Evolutionary conservation across 2,888 invertebrate genomes (phyloP).

Genomic region (Zootermopsis nevadensis): DNA sequence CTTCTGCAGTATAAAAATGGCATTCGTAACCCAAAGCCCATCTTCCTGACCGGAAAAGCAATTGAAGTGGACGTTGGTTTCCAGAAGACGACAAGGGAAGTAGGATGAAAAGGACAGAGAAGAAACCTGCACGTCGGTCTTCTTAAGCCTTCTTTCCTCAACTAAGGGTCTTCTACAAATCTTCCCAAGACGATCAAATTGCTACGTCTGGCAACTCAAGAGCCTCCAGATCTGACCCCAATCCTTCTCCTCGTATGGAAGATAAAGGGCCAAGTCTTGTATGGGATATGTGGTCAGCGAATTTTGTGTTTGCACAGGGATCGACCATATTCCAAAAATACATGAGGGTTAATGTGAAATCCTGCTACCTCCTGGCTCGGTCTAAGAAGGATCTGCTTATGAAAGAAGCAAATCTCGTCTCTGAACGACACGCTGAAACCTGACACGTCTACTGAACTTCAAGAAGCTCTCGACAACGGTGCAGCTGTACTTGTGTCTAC

Average conservation of each 20-base stretch:
- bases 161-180: conserved; percentile 42
- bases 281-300: conserved; percentile 16
- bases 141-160: conserved; percentile 40
- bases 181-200: conserved; percentile 37
- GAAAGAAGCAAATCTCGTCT: too few species aligned
- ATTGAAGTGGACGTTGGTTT: conserved; percentile 46
- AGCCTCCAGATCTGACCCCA: conserved; percentile 14
- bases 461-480: too few species aligned
- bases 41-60: conserved; percentile 47
- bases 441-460: too few species aligned
- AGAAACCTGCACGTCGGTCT: conserved; percentile 16
- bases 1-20: conserved; percentile 14
- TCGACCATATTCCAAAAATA: neutral
- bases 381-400: neutral
- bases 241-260: neutral
- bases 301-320: conserved; percentile 14
- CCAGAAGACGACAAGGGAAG: conserved; percentile 24
- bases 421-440: too few species aligned
- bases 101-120: neutral
- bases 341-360: neutral
- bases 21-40: conserved; percentile 33
- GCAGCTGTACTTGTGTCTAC: too few species aligned
- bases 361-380: neutral
- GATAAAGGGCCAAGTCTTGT: neutral
- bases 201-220: conserved; percentile 21